A percentile compares a stretch with the other conserved stretches of the same genome.
Conservation (phyloP, 1,140 invertebrate species). For the Cotesia vestalis region DNA sequence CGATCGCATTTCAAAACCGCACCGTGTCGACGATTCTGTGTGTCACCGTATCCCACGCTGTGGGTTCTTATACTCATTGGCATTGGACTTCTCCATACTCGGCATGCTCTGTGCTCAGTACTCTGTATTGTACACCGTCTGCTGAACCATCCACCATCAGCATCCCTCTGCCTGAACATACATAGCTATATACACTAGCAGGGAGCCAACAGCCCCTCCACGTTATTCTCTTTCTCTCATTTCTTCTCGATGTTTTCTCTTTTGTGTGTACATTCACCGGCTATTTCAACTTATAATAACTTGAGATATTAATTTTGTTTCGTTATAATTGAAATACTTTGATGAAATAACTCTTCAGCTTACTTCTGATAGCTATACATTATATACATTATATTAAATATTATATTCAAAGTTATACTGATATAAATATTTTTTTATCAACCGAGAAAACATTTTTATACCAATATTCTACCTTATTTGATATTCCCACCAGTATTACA, state of each 20-base stretch:
- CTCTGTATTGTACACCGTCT: too few relatives aligned
- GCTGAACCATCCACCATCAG: too few relatives aligned
- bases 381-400: too few relatives aligned
- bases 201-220: background rate
- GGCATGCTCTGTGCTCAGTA: constrained; percentile 24
- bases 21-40: constrained; percentile 49
- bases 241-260: background rate
- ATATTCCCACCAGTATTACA: too few relatives aligned
- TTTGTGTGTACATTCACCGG: background rate
- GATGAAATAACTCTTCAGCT: constrained; percentile 1
- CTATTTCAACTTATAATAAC: constrained; percentile 7
- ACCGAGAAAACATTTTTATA: too few relatives aligned
- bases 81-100: constrained; percentile 34
- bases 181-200: too few relatives aligned
- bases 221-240: background rate
- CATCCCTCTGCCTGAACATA: too few relatives aligned
- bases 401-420: too few relatives aligned
- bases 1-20: constrained; percentile 52
- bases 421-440: too few relatives aligned
- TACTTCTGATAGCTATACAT: too few relatives aligned
- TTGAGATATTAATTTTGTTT: constrained; percentile 15
- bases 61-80: constrained; percentile 24
- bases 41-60: constrained; percentile 36
- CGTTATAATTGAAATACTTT: constrained; percentile 15
- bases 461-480: too few relatives aligned